Conservation (phyloP, 2,113 vertebrate genomes). For the Pachyramphus minor region DNA sequence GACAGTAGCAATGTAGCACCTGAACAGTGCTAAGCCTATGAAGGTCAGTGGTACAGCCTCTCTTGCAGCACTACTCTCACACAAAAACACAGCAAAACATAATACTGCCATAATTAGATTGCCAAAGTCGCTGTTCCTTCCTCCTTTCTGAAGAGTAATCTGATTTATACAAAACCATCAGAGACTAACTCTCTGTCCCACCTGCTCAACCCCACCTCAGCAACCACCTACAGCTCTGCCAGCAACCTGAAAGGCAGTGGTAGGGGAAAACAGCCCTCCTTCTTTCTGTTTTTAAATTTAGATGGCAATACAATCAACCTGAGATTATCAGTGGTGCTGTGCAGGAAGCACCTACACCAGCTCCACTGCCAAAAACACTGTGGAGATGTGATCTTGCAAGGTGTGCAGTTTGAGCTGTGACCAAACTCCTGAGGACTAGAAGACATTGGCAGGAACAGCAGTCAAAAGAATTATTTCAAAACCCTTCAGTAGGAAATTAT, state of each 20-base stretch:
- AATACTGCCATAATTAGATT: neutral
- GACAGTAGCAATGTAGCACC: neutral
- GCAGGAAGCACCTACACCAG: neutral
- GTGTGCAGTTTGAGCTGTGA: neutral
- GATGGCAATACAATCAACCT: neutral
- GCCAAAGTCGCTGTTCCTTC: neutral
- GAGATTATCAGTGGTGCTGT: neutral
- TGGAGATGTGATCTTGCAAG: neutral
- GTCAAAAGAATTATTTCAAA: neutral
- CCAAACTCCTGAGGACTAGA: rapidly evolving
- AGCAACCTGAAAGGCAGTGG: neutral
- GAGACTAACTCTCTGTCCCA: neutral
- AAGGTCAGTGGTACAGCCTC: neutral
- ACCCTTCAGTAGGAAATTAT: neutral
- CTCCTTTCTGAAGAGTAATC: neutral
- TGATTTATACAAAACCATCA: neutral
- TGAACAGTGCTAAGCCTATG: neutral
- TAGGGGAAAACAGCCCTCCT: neutral
- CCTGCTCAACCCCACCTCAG: neutral
- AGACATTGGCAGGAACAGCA: neutral
- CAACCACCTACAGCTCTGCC: neutral
- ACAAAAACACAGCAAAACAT: neutral
- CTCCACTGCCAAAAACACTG: neutral
- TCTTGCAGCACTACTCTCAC: neutral
- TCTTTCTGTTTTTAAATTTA: neutral